Evolutionary conservation across 2,888 invertebrate species (phyloP), one percentile per base, ranked within the genome.

Genomic region (Mystacides longicornis): DNA sequence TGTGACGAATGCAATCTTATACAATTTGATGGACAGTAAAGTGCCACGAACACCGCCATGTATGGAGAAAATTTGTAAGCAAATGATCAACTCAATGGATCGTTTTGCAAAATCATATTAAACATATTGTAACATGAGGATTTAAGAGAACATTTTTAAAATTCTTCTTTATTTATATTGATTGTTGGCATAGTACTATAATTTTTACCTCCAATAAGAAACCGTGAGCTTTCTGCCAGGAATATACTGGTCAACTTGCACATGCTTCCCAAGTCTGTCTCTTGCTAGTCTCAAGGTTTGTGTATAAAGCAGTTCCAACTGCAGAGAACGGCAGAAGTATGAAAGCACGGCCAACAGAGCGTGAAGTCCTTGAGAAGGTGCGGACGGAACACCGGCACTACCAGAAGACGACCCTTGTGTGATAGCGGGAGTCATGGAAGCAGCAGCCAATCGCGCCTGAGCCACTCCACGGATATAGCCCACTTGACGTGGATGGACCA

Each of bases 191-290:
- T n/a, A n/a, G n/a, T n/a, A n/a, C n/a, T n/a, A n/a, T n/a, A n/a
- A n/a, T n/a, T n/a, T n/a, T 46, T 37, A 86, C 86, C 92, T 87
- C 96, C 96, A 97, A 74, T 97, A 97, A 0, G 94, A 93, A n/a
- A 97, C 84, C 11, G 90, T 86, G 18, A 97, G 77, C 67, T 89
- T 87, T 64, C 87, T 88, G 18, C 96, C 96, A 1, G 93, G 89
- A 23, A 85, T 79, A 68, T 97, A 97, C 67, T 93, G 90, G 67
- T 95, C 95, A 3, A 93, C 89, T 65, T 87, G 86, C 55, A 93
- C 83, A 67, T 95, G 93, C 62, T 89, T 89, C 57, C 93, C 89
- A 20, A 97, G 75, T 5, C 96, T 81, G 66, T 95, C 94, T 45
- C 89, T 81, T 65, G 93, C 91, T 49, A 98, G 74, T 48, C 94